These are phyloP conservation scores for Leptopilina drosophilae DNA, from an alignment of 2,888 invertebrate genomes.

Conservation along the genomic window DNA sequence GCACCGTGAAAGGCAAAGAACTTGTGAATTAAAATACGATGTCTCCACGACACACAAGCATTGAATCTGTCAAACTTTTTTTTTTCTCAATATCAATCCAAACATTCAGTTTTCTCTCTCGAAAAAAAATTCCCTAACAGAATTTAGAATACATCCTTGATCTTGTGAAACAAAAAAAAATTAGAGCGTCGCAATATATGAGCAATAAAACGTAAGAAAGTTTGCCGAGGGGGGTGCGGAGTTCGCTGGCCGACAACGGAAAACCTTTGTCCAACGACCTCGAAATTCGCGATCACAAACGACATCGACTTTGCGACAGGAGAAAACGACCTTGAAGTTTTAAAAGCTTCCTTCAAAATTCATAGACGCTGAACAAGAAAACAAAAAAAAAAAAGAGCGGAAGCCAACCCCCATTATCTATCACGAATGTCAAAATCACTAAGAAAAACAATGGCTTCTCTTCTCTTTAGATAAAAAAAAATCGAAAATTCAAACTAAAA, in stretches of 20 bases:
- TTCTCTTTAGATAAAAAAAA: not conserved
- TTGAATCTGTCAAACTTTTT: constrained; percentile 36
- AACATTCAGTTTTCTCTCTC: not conserved
- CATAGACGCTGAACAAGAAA: constrained; percentile 18
- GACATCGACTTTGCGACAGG: constrained; percentile 9
- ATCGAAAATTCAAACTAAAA: too few species aligned
- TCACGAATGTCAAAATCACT: constrained; percentile 57
- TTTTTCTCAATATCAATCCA: not conserved
- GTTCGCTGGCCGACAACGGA: constrained; percentile 41
- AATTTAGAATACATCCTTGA: not conserved
- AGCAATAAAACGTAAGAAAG: constrained; percentile 15
- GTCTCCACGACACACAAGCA: constrained; percentile 10
- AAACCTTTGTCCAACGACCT: constrained; percentile 33
- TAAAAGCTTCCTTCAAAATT: constrained; percentile 11
- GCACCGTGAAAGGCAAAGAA: constrained; percentile 17
- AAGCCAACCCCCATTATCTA: constrained; percentile 52
- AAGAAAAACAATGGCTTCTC: constrained; percentile 48
- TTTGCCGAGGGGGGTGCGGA: constrained; percentile 10
- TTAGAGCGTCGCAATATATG: constrained; percentile 6
- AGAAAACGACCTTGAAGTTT: constrained; percentile 32
- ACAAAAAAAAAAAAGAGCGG: not conserved
- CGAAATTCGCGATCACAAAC: constrained; percentile 22
- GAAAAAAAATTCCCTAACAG: not conserved
- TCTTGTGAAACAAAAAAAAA: not conserved
- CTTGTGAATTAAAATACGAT: constrained; percentile 12